Percentiles rank a stretch among this genome's conserved stretches.
These are phyloP conservation scores for Anableps anableps DNA, from an alignment of 2,797 vertebrate species.

Conservation along the genomic window DNA sequence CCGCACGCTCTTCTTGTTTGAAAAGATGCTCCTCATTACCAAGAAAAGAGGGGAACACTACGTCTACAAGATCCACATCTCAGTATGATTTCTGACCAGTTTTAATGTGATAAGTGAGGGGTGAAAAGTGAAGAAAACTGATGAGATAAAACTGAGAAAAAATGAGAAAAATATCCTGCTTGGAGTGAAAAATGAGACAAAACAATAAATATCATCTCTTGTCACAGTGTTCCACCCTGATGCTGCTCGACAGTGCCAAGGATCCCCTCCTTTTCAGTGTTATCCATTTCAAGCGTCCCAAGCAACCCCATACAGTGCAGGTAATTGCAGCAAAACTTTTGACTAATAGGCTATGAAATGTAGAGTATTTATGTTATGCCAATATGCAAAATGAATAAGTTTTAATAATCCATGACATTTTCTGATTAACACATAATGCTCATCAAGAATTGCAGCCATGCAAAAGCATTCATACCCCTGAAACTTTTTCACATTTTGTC, in stretches of 20 bases:
- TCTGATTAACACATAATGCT: neutral
- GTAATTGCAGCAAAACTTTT: slow-evolving; percentile 72
- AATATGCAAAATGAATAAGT: neutral
- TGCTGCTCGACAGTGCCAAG: slow-evolving; percentile 94
- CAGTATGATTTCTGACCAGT: slow-evolving; percentile 71
- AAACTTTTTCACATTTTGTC: neutral
- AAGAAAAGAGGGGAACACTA: slow-evolving; percentile 95
- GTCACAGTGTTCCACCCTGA: slow-evolving; percentile 91
- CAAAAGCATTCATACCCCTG: neutral
- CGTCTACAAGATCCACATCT: slow-evolving; percentile 93
- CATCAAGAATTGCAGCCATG: neutral
- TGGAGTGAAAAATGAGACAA: neutral
- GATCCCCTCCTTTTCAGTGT: slow-evolving; percentile 95
- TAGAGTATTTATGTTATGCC: neutral
- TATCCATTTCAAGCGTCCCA: slow-evolving; percentile 94
- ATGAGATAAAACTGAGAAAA: neutral
- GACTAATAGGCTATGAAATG: neutral
- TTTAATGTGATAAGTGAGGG: slow-evolving; percentile 3
- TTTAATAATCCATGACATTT: neutral
- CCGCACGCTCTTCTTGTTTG: slow-evolving; percentile 94
- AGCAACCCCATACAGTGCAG: slow-evolving; percentile 94
- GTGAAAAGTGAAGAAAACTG: neutral
- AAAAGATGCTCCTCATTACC: slow-evolving; percentile 92
- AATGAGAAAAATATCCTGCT: neutral
- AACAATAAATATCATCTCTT: neutral